Conservation (phyloP, 2,797 vertebrate genomes). For the Harpagifer antarcticus region DNA sequence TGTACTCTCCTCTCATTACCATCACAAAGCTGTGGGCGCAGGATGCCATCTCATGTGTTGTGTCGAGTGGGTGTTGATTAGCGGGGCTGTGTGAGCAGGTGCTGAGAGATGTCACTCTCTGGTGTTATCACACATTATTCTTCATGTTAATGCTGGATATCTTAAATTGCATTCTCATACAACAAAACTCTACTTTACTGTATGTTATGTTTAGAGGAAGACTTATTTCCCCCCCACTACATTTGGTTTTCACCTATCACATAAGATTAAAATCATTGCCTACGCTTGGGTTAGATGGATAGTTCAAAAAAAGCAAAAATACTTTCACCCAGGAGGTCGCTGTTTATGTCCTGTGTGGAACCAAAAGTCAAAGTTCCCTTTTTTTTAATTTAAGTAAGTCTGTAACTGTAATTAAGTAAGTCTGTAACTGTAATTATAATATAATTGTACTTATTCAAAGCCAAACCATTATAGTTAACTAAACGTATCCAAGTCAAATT, state of each 20-base stretch:
- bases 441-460: too few relatives aligned
- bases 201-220: too few relatives aligned
- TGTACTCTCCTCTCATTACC: conserved; percentile 18
- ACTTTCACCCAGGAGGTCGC: too few relatives aligned
- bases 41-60: conserved; percentile 26
- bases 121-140: background rate
- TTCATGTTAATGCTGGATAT: background rate
- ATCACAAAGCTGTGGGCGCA: conserved; percentile 35
- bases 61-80: conserved; percentile 53
- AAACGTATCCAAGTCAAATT: too few relatives aligned
- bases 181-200: too few relatives aligned
- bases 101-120: conserved; percentile 21
- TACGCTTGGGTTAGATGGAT: too few relatives aligned
- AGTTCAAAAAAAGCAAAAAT: too few relatives aligned
- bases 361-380: background rate
- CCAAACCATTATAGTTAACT: background rate
- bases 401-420: background rate
- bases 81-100: conserved; percentile 41
- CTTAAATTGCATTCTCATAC: too few relatives aligned
- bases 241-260: too few relatives aligned
- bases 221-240: too few relatives aligned
- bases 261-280: too few relatives aligned
- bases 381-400: background rate
- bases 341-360: background rate
- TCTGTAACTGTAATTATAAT: background rate